Base-by-base conservation (phyloP, 2,113 vertebrate genomes). In the Oenanthe oenanthe region DNA sequence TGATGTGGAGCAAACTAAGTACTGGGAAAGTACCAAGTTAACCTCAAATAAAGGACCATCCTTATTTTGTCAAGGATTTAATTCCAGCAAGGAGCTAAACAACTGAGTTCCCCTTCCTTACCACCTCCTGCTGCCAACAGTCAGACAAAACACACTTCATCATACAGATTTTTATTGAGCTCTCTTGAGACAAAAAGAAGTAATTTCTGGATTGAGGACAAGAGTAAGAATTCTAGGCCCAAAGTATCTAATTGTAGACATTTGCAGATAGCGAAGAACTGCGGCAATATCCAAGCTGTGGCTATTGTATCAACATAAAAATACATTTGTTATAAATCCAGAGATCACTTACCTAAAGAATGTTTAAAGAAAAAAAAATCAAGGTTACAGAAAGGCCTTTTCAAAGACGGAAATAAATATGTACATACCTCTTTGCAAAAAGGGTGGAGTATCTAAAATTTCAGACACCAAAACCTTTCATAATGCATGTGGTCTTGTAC, bases 61-160 rank as follows among this genome's bases (percentile, higher is more conserved):
- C n/a, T 60, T 89, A 91, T 81, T 89, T 93, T 85, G 66, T 89
- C 75, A 88, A 51, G 53, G 71, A 92, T 57, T 95, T 81, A 81
- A 83, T 88, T 92, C 54, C 65, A 89, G 21, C 28, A 91, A 63
- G 38, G n/a, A 92, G 81, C 0, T 63, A 31, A 93, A 86, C 86
- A 60, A 84, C 24, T 60, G 61, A 92, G 25, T 79, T 85, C 42
- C 67, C 34, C 19, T 92, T 89, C 70, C 74, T 85, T 45, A 78
- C 45, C 48, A 88, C 7, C 26, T 75, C 70, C 83, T 85, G 60
- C 48, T 92, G 67, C 60, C 78, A 68, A 63, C 24, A 84, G 45
- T 71, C 67, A 74, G 56, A 89, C 40, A 92, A 97, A 92, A 87
- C 54, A 91, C 83, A 90, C 54, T 16, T 53, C 84, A 60, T 62